Conservation (phyloP, 2,113 vertebrate species). For the Laterallus jamaicensis region DNA sequence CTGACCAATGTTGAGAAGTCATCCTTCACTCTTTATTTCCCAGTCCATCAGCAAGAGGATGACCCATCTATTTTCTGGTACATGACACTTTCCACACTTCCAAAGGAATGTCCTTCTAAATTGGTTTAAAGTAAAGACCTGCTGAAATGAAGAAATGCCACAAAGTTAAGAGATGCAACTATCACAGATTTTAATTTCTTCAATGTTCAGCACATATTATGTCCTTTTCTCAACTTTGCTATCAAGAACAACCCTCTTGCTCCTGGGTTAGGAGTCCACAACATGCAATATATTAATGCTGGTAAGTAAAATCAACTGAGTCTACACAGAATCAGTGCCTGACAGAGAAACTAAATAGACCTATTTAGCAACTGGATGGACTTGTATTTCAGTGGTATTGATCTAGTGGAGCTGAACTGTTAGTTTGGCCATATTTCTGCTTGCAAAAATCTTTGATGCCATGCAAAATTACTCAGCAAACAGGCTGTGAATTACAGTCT, state of each 20-base stretch:
- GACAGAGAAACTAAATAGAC: constrained; percentile 62
- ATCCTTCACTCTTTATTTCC: neutral
- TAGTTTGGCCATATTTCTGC: constrained; percentile 58
- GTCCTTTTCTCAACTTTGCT: neutral
- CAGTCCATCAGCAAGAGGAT: neutral
- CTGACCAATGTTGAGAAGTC: neutral
- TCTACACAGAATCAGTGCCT: neutral
- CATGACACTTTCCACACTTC: accelerated
- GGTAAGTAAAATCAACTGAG: neutral
- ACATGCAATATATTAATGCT: neutral
- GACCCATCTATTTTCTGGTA: neutral
- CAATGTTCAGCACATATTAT: neutral
- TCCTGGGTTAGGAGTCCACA: neutral
- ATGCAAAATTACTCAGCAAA: constrained; percentile 55
- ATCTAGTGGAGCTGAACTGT: constrained; percentile 61
- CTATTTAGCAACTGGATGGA: constrained; percentile 55
- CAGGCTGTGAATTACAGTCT: constrained; percentile 22
- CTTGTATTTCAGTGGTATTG: constrained; percentile 70
- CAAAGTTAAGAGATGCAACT: neutral
- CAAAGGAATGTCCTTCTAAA: neutral
- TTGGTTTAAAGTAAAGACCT: neutral
- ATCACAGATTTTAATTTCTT: neutral
- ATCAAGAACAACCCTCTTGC: neutral
- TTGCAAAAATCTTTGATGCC: constrained; percentile 62
- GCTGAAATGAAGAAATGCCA: neutral